A percentile compares a stretch with the other conserved stretches of the same genome.
These are phyloP conservation scores for Microchrysa polita DNA, from an alignment of 2,888 invertebrate genomes.

Conservation along the genomic window DNA sequence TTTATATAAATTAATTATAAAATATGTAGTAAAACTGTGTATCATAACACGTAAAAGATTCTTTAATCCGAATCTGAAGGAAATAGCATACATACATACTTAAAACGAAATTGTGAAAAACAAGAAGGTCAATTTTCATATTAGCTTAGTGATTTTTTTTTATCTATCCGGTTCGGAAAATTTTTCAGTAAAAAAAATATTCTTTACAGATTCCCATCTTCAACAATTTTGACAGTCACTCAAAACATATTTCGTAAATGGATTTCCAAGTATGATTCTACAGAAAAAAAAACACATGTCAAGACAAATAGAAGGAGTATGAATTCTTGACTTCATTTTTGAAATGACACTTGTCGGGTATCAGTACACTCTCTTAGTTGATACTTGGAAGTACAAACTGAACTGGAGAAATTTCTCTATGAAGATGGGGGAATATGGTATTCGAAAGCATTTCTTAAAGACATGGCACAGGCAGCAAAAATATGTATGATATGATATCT, in stretches of 20 bases:
- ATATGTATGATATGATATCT: no score
- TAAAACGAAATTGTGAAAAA: neutral
- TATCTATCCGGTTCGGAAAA: neutral
- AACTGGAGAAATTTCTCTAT: neutral
- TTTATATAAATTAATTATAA: no score
- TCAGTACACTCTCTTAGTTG: constrained; percentile 1
- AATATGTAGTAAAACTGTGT: no score
- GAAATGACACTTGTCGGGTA: constrained; percentile 25
- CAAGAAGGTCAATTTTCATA: neutral
- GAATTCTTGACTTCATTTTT: neutral
- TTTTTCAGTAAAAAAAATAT: neutral
- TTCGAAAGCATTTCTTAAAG: no score
- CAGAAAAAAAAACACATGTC: no score
- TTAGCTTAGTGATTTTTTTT: neutral
- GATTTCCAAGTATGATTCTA: neutral
- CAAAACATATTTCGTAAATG: constrained; percentile 2
- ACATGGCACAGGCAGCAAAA: no score
- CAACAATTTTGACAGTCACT: constrained; percentile 26
- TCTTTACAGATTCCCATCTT: neutral
- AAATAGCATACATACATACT: no score
- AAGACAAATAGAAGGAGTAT: no score
- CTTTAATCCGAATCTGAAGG: no score
- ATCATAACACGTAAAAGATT: no score
- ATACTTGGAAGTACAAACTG: constrained; percentile 22
- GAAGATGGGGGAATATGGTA: no score